Conservation (phyloP, 1,140 invertebrate genomes). For the Potamilus streckersoni region DNA sequence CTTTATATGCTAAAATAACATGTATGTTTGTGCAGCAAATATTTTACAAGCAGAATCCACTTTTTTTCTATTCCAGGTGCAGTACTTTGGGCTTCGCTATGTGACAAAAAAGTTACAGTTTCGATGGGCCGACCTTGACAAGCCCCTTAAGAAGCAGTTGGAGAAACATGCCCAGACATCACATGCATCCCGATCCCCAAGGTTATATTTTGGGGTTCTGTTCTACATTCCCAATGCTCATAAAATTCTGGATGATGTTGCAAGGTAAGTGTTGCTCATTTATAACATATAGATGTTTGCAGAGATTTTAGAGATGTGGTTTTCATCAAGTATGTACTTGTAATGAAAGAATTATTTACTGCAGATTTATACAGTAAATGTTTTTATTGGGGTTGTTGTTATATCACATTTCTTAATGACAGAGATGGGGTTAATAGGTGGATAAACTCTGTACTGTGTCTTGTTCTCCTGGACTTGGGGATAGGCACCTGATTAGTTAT, state of each 20-base stretch:
- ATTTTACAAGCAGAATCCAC: not conserved
- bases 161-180: conserved; percentile 83
- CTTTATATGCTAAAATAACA: not conserved
- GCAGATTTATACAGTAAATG: no score
- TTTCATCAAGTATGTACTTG: no score
- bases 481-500: no score
- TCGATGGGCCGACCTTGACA: conserved; percentile 90
- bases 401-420: no score
- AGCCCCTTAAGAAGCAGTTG: conserved; percentile 91
- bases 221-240: conserved; percentile 87
- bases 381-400: no score
- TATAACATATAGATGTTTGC: not conserved
- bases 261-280: conserved; percentile 72
- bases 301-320: no score
- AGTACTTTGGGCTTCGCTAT: conserved; percentile 65
- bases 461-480: no score
- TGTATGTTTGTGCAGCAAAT: not conserved
- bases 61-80: conserved; percentile 43
- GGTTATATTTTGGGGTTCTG: conserved; percentile 90
- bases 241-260: conserved; percentile 82
- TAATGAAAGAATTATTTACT: no score
- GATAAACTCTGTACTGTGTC: no score
- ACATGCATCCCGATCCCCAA: conserved; percentile 63
- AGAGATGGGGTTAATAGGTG: no score
- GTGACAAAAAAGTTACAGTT: conserved; percentile 65